These are phyloP conservation scores for Florisuga fusca DNA, from an alignment of 2,797 vertebrate genomes.

Conservation along the genomic window DNA sequence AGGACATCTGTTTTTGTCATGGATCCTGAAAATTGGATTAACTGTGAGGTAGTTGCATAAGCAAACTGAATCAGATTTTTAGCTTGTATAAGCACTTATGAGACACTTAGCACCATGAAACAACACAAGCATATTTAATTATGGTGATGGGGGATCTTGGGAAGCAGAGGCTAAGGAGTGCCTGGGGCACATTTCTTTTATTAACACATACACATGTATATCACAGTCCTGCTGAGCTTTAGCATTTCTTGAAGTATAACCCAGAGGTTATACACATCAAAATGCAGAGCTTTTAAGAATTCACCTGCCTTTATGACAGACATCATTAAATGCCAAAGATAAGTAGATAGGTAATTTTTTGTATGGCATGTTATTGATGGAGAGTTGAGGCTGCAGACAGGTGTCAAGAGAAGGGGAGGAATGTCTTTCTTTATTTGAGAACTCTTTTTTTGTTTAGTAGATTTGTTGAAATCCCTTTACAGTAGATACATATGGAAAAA, in stretches of 20 bases:
- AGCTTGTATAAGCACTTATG: neutral
- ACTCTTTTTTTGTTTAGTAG: neutral
- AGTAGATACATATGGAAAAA: conserved; percentile 47
- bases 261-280: neutral
- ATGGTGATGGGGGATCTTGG: neutral
- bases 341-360: conserved; percentile 5
- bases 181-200: neutral
- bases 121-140: neutral
- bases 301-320: neutral
- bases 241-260: neutral
- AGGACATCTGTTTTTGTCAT: conserved; percentile 33
- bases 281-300: neutral
- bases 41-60: neutral
- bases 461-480: neutral
- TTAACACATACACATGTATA: neutral
- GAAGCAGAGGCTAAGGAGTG: neutral
- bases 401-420: neutral
- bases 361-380: neutral
- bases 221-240: neutral
- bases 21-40: neutral
- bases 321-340: neutral
- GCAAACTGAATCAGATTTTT: neutral
- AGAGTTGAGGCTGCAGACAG: neutral
- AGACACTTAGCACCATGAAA: neutral
- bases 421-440: neutral